Evolutionary conservation across 2,797 vertebrate species (phyloP).

Genomic region (Brachymystax lenok): DNA sequence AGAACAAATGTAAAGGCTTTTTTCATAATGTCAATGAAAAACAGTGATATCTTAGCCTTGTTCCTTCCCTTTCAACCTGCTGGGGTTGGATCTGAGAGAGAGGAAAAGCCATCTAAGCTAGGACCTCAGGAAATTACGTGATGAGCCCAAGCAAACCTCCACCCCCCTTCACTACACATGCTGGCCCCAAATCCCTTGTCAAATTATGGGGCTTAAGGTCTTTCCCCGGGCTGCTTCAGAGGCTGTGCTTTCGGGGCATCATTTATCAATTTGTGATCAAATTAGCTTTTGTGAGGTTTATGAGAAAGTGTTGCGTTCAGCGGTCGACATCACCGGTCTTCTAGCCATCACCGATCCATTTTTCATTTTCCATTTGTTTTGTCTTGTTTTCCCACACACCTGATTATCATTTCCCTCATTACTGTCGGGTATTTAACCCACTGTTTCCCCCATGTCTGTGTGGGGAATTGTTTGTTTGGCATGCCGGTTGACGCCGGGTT

Average conservation of each 20-base stretch:
- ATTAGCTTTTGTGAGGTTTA: not conserved
- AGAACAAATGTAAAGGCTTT: too few species aligned
- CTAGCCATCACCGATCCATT: too few species aligned
- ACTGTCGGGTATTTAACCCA: too few species aligned
- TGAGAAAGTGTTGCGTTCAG: not conserved
- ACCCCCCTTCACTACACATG: constrained; percentile 12
- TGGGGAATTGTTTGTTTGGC: too few species aligned
- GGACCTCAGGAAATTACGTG: not conserved
- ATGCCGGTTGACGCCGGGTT: too few species aligned
- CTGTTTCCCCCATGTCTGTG: too few species aligned
- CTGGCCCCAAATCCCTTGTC: constrained; percentile 14
- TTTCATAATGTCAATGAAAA: not conserved
- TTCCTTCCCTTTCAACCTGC: constrained; percentile 24
- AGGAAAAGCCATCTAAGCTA: constrained; percentile 41
- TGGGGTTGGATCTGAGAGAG: constrained; percentile 37
- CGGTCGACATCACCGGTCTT: too few species aligned
- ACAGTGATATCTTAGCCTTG: not conserved
- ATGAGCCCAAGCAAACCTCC: not conserved
- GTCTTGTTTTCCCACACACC: too few species aligned
- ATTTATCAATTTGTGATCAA: not conserved
- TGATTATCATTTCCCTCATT: too few species aligned
- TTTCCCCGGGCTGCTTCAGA: not conserved
- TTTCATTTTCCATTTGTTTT: too few species aligned
- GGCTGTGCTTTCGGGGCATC: not conserved
- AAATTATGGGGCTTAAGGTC: not conserved